phyloP scores from a whole-genome alignment of 2,113 vertebrate genomes.

The Actenoides hombroni region DNA sequence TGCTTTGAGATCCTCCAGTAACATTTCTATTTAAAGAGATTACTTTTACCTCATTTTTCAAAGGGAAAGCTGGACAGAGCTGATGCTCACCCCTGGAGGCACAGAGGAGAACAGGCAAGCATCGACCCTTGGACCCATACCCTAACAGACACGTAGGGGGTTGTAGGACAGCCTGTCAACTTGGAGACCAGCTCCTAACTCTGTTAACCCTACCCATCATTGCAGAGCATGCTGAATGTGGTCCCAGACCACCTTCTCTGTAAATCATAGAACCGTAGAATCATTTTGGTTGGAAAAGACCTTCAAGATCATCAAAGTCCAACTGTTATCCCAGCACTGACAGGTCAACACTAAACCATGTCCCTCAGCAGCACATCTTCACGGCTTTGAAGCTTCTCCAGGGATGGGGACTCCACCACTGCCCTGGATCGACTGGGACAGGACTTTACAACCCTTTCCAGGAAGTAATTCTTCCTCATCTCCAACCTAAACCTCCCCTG shows the following conservation, averaged over 20 bases:
- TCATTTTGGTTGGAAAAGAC: background rate
- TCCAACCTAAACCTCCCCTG: background rate
- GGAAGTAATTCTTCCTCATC: background rate
- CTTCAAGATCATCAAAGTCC: background rate
- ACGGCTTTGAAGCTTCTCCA: background rate
- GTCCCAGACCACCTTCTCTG: background rate
- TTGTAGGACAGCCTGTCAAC: rapidly evolving
- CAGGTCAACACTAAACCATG: background rate
- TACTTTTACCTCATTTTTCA: background rate
- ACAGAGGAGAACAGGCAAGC: background rate
- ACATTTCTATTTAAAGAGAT: too few species aligned
- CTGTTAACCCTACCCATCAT: rapidly evolving
- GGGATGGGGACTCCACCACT: background rate
- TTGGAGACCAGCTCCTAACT: rapidly evolving
- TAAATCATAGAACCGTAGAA: background rate
- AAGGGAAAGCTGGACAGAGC: background rate
- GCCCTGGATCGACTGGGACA: background rate
- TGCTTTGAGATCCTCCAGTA: background rate
- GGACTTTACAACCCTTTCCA: background rate
- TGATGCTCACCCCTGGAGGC: background rate
- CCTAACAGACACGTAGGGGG: rapidly evolving
- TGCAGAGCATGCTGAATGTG: background rate
- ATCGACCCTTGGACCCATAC: background rate
- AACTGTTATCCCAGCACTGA: background rate
- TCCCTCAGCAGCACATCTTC: background rate